Evolutionary conservation across 2,797 vertebrate genomes (phyloP).

Genomic region (Cryptoprocta ferox): DNA sequence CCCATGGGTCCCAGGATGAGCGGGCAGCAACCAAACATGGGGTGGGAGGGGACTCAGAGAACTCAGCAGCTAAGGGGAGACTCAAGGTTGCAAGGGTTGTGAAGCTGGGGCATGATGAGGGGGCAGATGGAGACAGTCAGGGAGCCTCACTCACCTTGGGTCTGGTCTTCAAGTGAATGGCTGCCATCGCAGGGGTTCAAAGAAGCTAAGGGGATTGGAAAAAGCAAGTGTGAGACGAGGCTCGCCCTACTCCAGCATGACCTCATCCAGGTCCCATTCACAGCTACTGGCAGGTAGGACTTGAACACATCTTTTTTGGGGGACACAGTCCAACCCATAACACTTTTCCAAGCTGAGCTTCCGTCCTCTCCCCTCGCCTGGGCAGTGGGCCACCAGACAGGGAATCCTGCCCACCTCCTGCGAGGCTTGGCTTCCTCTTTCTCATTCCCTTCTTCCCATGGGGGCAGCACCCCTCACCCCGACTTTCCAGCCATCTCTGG

Average conservation of each 20-base stretch:
- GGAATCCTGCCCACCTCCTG: background rate
- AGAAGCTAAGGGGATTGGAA: background rate
- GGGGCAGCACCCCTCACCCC: background rate
- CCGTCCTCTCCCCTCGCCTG: background rate
- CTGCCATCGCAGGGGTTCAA: background rate
- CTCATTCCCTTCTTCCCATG: background rate
- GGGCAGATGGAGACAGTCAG: background rate
- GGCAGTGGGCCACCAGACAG: background rate
- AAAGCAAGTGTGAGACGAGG: background rate
- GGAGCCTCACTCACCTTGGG: slow-evolving; percentile 60
- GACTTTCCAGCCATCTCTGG: background rate
- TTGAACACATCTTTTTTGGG: background rate
- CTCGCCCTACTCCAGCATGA: background rate
- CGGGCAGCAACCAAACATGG: background rate
- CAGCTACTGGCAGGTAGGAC: background rate
- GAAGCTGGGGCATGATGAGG: background rate
- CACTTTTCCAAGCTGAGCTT: background rate
- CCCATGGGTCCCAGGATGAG: background rate
- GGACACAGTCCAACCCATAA: background rate
- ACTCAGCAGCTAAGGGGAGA: background rate
- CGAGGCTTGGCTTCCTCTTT: background rate
- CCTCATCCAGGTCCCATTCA: background rate
- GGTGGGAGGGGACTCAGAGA: background rate
- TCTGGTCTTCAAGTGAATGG: slow-evolving; percentile 17
- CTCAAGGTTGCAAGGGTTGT: background rate